Evolutionary conservation across 2,888 invertebrate genomes (phyloP), one percentile per base, ranked within the genome.

Genomic region (Trachelus troglodyta): DNA sequence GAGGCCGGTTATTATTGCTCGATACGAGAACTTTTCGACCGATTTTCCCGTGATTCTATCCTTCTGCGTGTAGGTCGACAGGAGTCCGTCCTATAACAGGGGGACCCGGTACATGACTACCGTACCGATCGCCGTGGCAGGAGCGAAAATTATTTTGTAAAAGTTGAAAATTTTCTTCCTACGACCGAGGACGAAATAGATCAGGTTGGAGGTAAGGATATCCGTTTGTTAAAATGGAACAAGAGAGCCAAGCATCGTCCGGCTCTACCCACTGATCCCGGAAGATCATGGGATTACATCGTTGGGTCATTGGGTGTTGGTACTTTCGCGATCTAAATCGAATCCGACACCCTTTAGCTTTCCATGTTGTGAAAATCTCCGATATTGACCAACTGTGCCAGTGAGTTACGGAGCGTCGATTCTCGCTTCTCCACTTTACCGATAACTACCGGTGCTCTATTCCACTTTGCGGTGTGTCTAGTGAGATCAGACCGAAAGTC

Each of bases 1-100:
- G 79, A 34, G 76, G 73, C 79, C 83, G 83, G 79, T 85, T 82
- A 85, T 87, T 83, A 85, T 79, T 71, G 76, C 79, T 78, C 78
- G 73, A 23, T 56, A 23, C 23, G 56, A 23, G 23, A 56, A 56
- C 2, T 23, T 9, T 23, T 56, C 23, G 23, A 56, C 4, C 40
- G 40, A 40, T 40, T 23, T 56, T 56, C 2, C 56, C 56, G 56
- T 23, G 56, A 23, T 23, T 23, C 56, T 23, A 56, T 56, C 23
- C 23, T 15, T 40, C 40, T 40, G 40, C 40, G 40, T 23, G 23
- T 56, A 23, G 23, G 9, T 23, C 9, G 23, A 56, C 56, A 6
- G 23, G 23, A 56, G 23, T 23, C 9, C 6, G 2, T 9, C 9
- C 23, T 56, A 0, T 56, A 23, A 1, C 23, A 56, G 2, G 2